Conservation (phyloP, 2,888 invertebrate genomes). For the Podotricha telesiphe region DNA sequence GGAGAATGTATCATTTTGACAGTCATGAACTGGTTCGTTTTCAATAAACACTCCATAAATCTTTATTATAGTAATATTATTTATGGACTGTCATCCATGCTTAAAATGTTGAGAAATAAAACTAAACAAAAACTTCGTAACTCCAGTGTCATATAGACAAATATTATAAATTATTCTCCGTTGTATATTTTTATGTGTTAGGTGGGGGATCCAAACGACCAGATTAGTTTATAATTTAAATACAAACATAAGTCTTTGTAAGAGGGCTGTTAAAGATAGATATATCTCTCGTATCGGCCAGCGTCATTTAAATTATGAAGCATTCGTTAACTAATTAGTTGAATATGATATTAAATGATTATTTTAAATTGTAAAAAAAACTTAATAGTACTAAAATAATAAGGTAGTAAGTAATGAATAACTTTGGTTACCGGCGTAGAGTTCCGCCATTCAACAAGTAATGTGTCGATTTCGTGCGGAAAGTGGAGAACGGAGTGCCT, state of each 20-base stretch:
- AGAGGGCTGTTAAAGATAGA: not conserved
- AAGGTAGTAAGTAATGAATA: too few species aligned
- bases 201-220: not conserved
- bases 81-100: not conserved
- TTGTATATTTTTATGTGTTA: not conserved
- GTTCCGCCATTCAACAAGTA: too few species aligned
- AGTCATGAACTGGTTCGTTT: constrained; percentile 3
- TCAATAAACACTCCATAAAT: not conserved
- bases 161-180: not conserved
- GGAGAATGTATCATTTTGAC: not conserved
- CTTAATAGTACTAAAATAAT: too few species aligned
- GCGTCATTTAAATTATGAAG: not conserved
- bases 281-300: not conserved
- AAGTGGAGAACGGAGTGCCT: too few species aligned
- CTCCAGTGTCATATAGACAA: not conserved
- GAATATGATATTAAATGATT: not conserved
- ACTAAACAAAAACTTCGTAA: not conserved
- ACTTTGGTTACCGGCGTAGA: too few species aligned
- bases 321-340: not conserved
- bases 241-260: not conserved
- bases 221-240: not conserved
- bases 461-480: too few species aligned
- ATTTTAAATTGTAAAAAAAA: too few species aligned
- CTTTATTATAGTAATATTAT: too few species aligned
- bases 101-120: constrained; percentile 8